Evolutionary conservation across 1,140 invertebrate genomes (phyloP), one percentile per base, ranked within the genome.

Genomic region (Caenorhabditis inopinata): DNA sequence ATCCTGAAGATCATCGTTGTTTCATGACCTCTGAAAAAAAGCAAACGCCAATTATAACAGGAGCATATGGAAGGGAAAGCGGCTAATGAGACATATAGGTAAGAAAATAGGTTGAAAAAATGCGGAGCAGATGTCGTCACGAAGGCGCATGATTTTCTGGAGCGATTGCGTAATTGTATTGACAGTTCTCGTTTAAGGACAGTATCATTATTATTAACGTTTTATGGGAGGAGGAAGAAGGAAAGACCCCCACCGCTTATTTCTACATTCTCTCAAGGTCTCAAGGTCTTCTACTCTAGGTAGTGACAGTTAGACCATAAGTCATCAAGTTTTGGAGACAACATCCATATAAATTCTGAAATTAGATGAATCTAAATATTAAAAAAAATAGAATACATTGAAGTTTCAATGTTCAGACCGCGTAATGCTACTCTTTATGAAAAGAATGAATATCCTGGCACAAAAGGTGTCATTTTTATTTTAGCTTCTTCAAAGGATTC

Each of bases 111-210:
- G 32, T 9, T 9, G 32, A 18, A 21, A 42, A 68, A 68, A 35
- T n/a, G 12, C 9, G 27, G 25, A 68, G 58, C 58, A 68, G 58
- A 68, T 68, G 58, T 68, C 38, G 53, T 62, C 58, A 42, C 16
- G n/a, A 68, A 68, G 58, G 58, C 38, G 58, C 38, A 68, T 68
- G 32, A 68, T 68, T 68, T 68, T 68, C 58, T 68, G 58, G 32
- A 68, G 58, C 58, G 58, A 68, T 68, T 68, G n/a, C 58, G 58
- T 68, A 68, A 68, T 68, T 68, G 58, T 68, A 68, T 68, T 68
- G 58, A 68, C 58, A 68, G 58, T 68, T 68, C 32, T 68, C 58
- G 58, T 68, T 32, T 68, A 29, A 42, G 32, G 2, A 68, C 58
- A 68, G 58, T 68, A 68, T 68, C 58, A 68, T 68, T 68, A 68